Conservation (phyloP, 2,797 vertebrate genomes). For the Odontamblyopus rebecca region DNA sequence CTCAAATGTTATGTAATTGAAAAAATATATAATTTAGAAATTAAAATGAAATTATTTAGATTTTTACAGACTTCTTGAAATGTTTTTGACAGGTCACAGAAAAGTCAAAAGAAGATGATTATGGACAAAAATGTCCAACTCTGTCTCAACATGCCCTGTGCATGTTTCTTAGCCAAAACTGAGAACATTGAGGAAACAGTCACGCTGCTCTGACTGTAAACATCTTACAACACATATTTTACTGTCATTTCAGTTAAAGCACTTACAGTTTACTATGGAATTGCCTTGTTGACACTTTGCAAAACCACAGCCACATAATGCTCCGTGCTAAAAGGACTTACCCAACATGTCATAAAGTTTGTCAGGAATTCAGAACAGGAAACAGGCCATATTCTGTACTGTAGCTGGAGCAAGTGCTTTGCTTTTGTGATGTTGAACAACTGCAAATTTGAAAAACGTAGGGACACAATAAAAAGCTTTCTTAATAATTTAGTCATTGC, state of each 20-base stretch:
- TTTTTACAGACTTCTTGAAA: neutral
- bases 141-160: neutral
- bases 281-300: constrained; percentile 26
- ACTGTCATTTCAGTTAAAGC: constrained; percentile 12
- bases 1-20: too few species aligned
- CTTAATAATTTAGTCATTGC: neutral
- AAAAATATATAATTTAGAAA: too few species aligned
- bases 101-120: neutral
- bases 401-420: neutral
- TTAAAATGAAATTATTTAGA: too few species aligned
- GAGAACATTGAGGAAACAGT: neutral
- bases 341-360: constrained; percentile 16
- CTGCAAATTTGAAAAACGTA: neutral
- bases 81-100: neutral
- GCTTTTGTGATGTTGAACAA: neutral
- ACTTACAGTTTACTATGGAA: constrained; percentile 15
- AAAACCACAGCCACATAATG: constrained; percentile 22
- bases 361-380: neutral
- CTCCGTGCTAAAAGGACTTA: constrained; percentile 1
- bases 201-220: neutral
- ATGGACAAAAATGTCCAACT: neutral
- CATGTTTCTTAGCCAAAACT: neutral
- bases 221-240: constrained; percentile 18
- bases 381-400: neutral
- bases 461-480: neutral